phyloP scores from a whole-genome alignment of 2,797 vertebrate species.

The Acanthurus tractus region DNA sequence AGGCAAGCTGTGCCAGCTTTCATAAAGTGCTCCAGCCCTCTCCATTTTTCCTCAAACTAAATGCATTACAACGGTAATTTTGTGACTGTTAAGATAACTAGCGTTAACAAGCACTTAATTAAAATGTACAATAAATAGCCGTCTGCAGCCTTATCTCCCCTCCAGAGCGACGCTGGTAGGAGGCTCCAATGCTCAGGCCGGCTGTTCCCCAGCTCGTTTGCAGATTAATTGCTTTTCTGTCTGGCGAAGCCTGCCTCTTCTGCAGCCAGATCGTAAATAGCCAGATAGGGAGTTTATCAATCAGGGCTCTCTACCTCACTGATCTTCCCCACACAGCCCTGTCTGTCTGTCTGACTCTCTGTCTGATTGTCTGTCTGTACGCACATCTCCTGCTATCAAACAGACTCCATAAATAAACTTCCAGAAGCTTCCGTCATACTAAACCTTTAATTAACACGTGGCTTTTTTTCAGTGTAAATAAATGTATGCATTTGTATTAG shows the following conservation, averaged over 20 bases:
- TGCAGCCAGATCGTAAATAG: slow-evolving; percentile 99
- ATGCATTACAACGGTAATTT: slow-evolving; percentile 99
- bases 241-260: slow-evolving; percentile 95
- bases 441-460: slow-evolving; percentile 52
- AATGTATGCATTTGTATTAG: slow-evolving; percentile 7
- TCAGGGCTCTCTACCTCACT: slow-evolving; percentile 89
- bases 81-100: slow-evolving; percentile 99
- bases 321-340: slow-evolving; percentile 88
- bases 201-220: slow-evolving; percentile 98
- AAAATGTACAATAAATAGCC: slow-evolving; percentile 99
- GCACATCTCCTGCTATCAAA: slow-evolving; percentile 56
- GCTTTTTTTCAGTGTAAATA: slow-evolving; percentile 34
- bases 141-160: slow-evolving; percentile 96
- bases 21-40: slow-evolving; percentile 85
- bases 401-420: slow-evolving; percentile 64
- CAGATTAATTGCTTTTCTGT: slow-evolving; percentile 99
- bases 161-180: slow-evolving; percentile 92
- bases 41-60: slow-evolving; percentile 96
- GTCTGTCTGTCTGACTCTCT: slow-evolving; percentile 70
- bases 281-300: slow-evolving; percentile 99
- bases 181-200: slow-evolving; percentile 95
- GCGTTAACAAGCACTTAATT: slow-evolving; percentile 99
- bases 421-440: slow-evolving; percentile 58
- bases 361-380: slow-evolving; percentile 64
- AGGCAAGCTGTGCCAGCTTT: slow-evolving; percentile 96